Base-by-base conservation (phyloP, 2,888 invertebrate species). In the Biston stratarius region DNA sequence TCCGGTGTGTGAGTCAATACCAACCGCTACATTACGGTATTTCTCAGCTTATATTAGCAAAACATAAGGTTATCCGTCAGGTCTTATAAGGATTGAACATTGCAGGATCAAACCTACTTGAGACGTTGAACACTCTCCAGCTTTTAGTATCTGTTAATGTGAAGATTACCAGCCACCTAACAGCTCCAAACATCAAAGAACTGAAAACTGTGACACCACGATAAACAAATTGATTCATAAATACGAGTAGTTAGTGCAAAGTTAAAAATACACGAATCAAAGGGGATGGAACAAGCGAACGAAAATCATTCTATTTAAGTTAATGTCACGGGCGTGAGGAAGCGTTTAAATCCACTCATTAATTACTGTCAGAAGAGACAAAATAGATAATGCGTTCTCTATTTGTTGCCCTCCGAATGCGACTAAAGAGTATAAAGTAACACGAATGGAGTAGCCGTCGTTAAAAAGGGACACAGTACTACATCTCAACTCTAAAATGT, bases 291-390 rank as follows among this genome's bases (percentile, higher is more conserved):
- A 82, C 81, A 82, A 62, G 62, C 48, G 83, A 87, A 88, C 85
- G 89, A 87, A 90, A 91, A 92, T 90, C 89, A 91, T 90, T 93
- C 93, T 94, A 94, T 94, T 94, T 94, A 92, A 86, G 91, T 92
- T 93, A 90, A 94, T 93, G 93, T 94, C 94, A 92, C 92, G 92
- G 92, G 91, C 94, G 94, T 93, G 93, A 94, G 94, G 94, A 94
- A 94, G 93, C 94, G 91, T 93, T 94, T 93, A 94, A 94, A 92
- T 92, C 94, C 93, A 91, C 84, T 88, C 93, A 94, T 94, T 93
- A 93, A 93, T 94, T 94, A 94, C 93, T 94, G 94, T 94, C 94
- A 94, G 85, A 82, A 84, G 85, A 91, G 91, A 92, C 92, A 90
- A 92, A 94, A 93, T 94, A 93, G 92, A 92, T 94, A 93, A 92